Percentiles rank a stretch among this genome's conserved stretches.
These are phyloP conservation scores for Drosophila suzukii DNA, from an alignment of 1,140 invertebrate genomes.

Conservation along the genomic window DNA sequence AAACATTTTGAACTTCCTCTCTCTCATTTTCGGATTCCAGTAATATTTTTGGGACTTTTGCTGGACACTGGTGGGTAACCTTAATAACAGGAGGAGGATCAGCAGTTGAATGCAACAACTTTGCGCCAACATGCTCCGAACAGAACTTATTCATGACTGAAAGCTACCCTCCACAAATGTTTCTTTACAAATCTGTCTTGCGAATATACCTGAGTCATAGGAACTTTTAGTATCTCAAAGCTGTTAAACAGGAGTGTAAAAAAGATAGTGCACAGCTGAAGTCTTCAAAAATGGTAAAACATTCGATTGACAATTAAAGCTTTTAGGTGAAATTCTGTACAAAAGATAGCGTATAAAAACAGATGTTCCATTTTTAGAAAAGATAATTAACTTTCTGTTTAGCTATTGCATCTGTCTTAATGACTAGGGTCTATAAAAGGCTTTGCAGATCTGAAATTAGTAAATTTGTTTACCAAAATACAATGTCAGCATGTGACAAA, in stretches of 20 bases:
- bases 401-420: too few relatives aligned
- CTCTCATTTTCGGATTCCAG: neutral
- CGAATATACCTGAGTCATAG: neutral
- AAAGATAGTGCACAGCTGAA: neutral
- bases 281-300: neutral
- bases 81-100: constrained; percentile 12
- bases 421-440: neutral
- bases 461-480: neutral
- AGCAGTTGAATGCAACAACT: neutral
- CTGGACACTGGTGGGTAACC: neutral
- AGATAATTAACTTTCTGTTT: too few relatives aligned
- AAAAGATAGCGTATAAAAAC: neutral
- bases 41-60: neutral
- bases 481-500: neutral
- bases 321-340: neutral
- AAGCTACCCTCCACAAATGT: neutral
- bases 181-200: neutral
- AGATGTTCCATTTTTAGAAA: neutral
- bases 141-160: constrained; percentile 22
- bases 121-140: constrained; percentile 9
- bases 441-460: neutral
- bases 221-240: neutral
- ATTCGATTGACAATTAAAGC: neutral
- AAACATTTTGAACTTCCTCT: neutral
- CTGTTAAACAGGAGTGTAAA: neutral